A percentile compares a stretch with the other conserved stretches of the same genome.
Conservation (phyloP, 1,140 invertebrate species). For the Sitophilus oryzae region DNA sequence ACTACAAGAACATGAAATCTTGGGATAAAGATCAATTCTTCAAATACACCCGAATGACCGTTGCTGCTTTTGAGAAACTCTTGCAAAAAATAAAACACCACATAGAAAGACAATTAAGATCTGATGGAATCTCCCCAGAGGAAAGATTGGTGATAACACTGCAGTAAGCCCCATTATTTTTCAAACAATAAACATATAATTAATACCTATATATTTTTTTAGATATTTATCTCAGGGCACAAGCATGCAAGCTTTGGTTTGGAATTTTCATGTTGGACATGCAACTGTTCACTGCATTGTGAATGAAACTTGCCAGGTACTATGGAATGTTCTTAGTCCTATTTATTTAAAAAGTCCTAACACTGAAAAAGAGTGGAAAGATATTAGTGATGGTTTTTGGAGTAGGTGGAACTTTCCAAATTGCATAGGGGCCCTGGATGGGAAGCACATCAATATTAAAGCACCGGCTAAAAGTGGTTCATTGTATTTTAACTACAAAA, state of each 20-base stretch:
- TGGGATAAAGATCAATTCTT: constrained; percentile 3
- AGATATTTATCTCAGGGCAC: constrained; percentile 12
- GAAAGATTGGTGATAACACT: constrained; percentile 1
- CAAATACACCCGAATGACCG: not conserved
- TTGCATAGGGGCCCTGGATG: too few relatives aligned
- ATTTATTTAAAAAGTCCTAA: constrained; percentile 3
- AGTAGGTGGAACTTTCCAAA: too few relatives aligned
- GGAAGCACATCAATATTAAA: too few relatives aligned
- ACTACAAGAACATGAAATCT: not conserved
- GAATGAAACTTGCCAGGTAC: constrained; percentile 28
- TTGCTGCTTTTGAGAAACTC: not conserved
- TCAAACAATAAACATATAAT: too few relatives aligned
- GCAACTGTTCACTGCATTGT: constrained; percentile 16
- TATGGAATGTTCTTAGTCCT: constrained; percentile 32
- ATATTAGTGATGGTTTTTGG: constrained; percentile 13
- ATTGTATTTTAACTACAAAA: constrained; percentile 38
- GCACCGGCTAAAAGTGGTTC: constrained; percentile 15
- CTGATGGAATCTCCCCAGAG: constrained; percentile 1
- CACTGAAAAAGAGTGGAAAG: constrained; percentile 10
- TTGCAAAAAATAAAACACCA: not conserved
- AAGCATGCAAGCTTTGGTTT: constrained; percentile 11
- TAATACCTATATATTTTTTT: too few relatives aligned
- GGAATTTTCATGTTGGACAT: constrained; percentile 4
- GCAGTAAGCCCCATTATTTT: too few relatives aligned
- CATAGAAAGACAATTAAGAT: not conserved